Base-by-base conservation (phyloP, 2,888 invertebrate species). In the Cheilosia impressa region DNA sequence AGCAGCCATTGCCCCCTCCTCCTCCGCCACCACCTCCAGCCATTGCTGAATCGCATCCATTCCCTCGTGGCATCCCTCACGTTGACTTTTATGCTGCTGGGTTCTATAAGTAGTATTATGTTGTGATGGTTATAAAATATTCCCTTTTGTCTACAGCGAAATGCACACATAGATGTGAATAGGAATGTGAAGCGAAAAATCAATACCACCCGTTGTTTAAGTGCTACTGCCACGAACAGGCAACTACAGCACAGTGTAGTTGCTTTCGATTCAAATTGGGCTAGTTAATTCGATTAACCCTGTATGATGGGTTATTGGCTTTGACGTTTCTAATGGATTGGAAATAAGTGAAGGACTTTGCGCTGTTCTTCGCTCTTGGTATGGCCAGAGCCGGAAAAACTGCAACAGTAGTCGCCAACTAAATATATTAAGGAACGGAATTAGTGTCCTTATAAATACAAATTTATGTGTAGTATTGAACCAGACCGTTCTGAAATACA, bases 31-130 rank as follows among this genome's bases (percentile, higher is more conserved):
- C 63, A 6, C 43, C 73, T 7, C 47, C 69, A 72, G 52, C 53
- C 53, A 55, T 52, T 43, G 57, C 41, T 53, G 73, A 66, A 17
- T 81, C 81, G 50, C 81, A 81, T 69, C 75, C 82, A 60, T 72
- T 72, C 45, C 76, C 71, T 71, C 82, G 76, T 66, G 71, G 76
- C 82, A 82, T 82, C 57, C 31, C 68, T 81, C 27, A 52, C 52
- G 68, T 75, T 71, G 71, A 57, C 57, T 57, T 52, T 50, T 38
- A 58, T 65, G 17, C 77, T 77, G 58, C 17, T 43, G 50, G 43
- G 52, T 72, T 65, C 69, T 71, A 53, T 19, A 55, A 66, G 41
- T 66, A 63, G 27, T 41, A 31, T 53, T 24, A 24, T 13, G 7
- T 55, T 22, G 45, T 10, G 47, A 10, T 47, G 68, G 62, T 69